Conservation (phyloP, 1,140 invertebrate genomes). For the Spodoptera litura region DNA sequence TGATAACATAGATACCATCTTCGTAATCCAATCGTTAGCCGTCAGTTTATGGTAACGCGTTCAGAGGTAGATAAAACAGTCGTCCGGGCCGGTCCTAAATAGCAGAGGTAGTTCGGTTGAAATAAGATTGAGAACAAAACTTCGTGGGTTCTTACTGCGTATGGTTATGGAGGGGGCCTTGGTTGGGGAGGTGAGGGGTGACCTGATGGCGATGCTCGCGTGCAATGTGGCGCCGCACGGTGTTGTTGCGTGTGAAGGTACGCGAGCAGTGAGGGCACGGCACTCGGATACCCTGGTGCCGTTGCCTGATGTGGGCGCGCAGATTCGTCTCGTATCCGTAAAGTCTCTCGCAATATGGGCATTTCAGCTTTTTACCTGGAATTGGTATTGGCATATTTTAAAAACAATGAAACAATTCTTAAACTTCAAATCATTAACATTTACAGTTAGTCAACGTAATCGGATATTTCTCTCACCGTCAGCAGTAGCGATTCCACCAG, state of each 20-base stretch:
- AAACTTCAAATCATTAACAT: no score
- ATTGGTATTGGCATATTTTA: conserved; percentile 43
- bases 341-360: conserved; percentile 96
- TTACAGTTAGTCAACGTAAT: neutral
- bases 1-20: conserved; percentile 25
- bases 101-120: conserved; percentile 80
- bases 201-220: conserved; percentile 93
- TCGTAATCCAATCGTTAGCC: conserved; percentile 38
- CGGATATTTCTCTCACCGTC: conserved; percentile 70
- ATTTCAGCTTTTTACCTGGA: conserved; percentile 95
- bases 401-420: neutral
- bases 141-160: conserved; percentile 84
- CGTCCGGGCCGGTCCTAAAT: conserved; percentile 64
- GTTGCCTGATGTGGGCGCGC: conserved; percentile 94
- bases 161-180: conserved; percentile 86
- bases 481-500: conserved; percentile 84
- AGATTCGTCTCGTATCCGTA: conserved; percentile 97
- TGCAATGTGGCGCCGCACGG: conserved; percentile 94
- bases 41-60: conserved; percentile 32
- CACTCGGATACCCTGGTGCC: conserved; percentile 95
- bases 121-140: conserved; percentile 56
- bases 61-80: conserved; percentile 53
- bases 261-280: conserved; percentile 95
- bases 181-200: conserved; percentile 88
- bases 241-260: conserved; percentile 97